Percentiles rank a stretch among this genome's conserved stretches.
phyloP scores from a whole-genome alignment of 1,140 invertebrate species.

The Drosophila repletoides region DNA sequence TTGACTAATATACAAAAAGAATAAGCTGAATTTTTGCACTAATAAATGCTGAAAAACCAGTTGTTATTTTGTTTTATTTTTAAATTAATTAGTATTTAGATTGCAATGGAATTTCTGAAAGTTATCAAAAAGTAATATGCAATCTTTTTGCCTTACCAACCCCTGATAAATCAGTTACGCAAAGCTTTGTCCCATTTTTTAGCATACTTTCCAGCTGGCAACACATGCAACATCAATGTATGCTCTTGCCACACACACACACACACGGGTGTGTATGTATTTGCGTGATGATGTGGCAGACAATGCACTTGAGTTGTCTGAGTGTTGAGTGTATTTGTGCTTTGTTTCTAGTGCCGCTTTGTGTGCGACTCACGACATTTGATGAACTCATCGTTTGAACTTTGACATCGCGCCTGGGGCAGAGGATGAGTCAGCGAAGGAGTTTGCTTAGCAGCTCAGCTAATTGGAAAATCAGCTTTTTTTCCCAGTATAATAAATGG shows the following conservation, averaged over 20 bases:
- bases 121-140: not conserved
- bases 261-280: not conserved
- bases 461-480: conserved; percentile 26
- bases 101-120: not conserved
- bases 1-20: too few species aligned
- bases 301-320: conserved; percentile 60
- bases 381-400: conserved; percentile 77
- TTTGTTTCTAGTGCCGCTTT: conserved; percentile 66
- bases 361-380: conserved; percentile 50
- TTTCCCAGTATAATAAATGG: not conserved
- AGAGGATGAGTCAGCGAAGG: not conserved
- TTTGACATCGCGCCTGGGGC: conserved; percentile 47
- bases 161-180: not conserved
- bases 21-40: too few species aligned
- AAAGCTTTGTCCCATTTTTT: not conserved
- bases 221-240: not conserved
- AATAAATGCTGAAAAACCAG: too few species aligned
- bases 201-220: not conserved
- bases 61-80: too few species aligned
- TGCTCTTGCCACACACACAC: not conserved
- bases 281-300: too few species aligned
- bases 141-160: not conserved
- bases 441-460: not conserved
- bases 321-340: conserved; percentile 69
- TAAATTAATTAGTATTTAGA: too few species aligned